Evolutionary conservation across 2,113 vertebrate species (phyloP).

Genomic region (Lepisosteus osseus): DNA sequence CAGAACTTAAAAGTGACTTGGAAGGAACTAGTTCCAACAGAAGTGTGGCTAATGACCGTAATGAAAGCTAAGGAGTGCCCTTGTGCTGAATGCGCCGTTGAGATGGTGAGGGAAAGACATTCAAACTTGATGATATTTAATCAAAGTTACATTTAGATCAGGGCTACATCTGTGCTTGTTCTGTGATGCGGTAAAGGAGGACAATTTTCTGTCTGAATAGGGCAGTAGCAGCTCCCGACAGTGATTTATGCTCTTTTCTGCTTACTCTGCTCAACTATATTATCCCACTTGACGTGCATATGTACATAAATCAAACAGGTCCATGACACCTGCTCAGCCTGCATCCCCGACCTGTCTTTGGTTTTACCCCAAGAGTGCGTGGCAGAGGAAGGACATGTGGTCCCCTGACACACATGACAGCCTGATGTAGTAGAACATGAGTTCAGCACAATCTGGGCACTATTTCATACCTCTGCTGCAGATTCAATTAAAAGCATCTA

Average conservation of each 20-base stretch:
- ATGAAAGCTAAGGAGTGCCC: not conserved
- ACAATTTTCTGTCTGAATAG: conserved; percentile 42
- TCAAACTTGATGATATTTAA: conserved; percentile 56
- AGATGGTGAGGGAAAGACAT: conserved; percentile 28
- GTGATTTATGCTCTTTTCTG: conserved; percentile 64
- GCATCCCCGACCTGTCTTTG: conserved; percentile 37
- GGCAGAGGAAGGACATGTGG: conserved; percentile 8
- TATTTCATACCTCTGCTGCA: not conserved
- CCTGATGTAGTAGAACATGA: conserved; percentile 10
- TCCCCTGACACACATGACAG: conserved; percentile 29
- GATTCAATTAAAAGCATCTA: not conserved
- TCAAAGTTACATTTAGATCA: conserved; percentile 54
- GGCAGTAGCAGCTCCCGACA: conserved; percentile 49
- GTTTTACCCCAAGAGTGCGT: conserved; percentile 29
- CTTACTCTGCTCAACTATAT: conserved; percentile 46
- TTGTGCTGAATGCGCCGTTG: not conserved
- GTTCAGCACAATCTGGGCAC: conserved; percentile 23
- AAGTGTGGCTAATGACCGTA: not conserved
- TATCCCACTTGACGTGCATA: conserved; percentile 57
- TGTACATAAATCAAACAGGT: conserved; percentile 59
- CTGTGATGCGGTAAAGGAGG: conserved; percentile 31
- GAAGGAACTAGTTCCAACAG: not conserved
- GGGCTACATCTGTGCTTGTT: conserved; percentile 30
- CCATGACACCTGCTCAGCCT: conserved; percentile 39
- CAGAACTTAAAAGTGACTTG: not conserved